Evolutionary conservation across 1,140 invertebrate species (phyloP).

Genomic region (Palaemon carinicauda): DNA sequence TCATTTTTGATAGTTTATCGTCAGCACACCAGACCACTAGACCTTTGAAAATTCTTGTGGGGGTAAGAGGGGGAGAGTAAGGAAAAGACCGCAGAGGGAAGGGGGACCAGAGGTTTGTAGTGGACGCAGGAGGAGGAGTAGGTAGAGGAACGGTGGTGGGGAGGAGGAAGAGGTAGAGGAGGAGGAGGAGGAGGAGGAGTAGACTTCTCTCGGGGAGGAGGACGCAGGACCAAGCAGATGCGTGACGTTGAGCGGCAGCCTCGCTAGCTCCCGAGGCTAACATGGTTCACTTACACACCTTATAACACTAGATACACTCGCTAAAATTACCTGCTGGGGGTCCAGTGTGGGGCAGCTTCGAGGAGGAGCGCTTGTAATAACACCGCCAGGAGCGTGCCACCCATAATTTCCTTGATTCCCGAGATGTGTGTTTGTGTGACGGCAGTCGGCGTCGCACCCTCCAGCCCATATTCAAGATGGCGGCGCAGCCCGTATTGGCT

Average conservation of each 20-base stretch:
- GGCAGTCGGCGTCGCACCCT: conserved; percentile 42
- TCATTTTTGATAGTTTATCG: conserved; percentile 51
- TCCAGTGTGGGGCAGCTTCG: conserved; percentile 51
- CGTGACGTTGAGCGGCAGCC: conserved; percentile 48
- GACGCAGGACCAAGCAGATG: conserved; percentile 40
- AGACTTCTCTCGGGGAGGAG: neutral
- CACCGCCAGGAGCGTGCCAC: conserved; percentile 52
- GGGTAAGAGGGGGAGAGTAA: conserved; percentile 31
- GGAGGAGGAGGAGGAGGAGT: neutral
- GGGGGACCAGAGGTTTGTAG: conserved; percentile 1
- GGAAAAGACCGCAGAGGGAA: conserved; percentile 18
- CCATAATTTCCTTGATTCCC: conserved; percentile 57
- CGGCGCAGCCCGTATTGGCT: conserved; percentile 60
- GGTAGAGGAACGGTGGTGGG: conserved; percentile 18
- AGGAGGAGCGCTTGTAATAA: conserved; percentile 56
- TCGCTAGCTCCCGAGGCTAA: conserved; percentile 47
- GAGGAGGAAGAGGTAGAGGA: conserved; percentile 36
- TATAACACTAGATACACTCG: conserved; percentile 56
- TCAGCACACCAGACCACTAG: conserved; percentile 45
- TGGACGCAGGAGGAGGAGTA: neutral
- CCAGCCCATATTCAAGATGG: conserved; percentile 60
- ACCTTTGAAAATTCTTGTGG: conserved; percentile 47
- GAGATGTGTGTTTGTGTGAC: conserved; percentile 54
- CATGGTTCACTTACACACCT: conserved; percentile 52
- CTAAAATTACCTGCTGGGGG: conserved; percentile 55